These are phyloP conservation scores for Echeneis naucrates DNA, from an alignment of 2,797 vertebrate genomes.

Conservation along the genomic window DNA sequence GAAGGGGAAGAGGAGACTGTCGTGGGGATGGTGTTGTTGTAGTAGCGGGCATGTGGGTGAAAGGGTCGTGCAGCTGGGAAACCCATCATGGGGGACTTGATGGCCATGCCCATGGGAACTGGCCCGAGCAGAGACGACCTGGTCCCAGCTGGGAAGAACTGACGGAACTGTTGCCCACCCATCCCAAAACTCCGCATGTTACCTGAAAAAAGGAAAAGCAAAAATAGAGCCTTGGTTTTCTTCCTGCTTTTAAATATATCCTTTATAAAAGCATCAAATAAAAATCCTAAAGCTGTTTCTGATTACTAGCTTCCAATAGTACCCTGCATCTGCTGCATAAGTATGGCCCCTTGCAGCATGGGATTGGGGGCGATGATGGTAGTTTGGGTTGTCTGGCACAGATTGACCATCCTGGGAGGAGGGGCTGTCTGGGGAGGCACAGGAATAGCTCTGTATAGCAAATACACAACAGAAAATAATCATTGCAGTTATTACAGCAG, in stretches of 20 bases:
- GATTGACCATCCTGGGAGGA: conserved; percentile 86
- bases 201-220: conserved; percentile 73
- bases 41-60: conserved; percentile 88
- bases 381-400: conserved; percentile 88
- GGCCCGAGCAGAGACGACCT: conserved; percentile 94
- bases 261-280: not conserved
- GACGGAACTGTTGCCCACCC: conserved; percentile 91
- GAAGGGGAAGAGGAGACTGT: conserved; percentile 33
- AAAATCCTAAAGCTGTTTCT: not conserved
- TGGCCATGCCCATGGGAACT: conserved; percentile 91
- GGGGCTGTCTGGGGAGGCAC: conserved; percentile 74
- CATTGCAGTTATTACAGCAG: not conserved
- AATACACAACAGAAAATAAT: conserved; percentile 17
- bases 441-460: conserved; percentile 70
- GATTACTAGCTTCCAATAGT: not conserved
- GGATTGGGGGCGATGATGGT: conserved; percentile 91
- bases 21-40: conserved; percentile 75
- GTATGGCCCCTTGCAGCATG: conserved; percentile 94
- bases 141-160: conserved; percentile 91
- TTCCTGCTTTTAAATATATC: not conserved
- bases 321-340: conserved; percentile 97
- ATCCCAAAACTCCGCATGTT: conserved; percentile 90
- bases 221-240: not conserved
- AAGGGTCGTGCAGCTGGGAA: conserved; percentile 85
- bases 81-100: conserved; percentile 89